Conservation (phyloP, 2,888 invertebrate genomes). For the Agriopis leucophaearia region DNA sequence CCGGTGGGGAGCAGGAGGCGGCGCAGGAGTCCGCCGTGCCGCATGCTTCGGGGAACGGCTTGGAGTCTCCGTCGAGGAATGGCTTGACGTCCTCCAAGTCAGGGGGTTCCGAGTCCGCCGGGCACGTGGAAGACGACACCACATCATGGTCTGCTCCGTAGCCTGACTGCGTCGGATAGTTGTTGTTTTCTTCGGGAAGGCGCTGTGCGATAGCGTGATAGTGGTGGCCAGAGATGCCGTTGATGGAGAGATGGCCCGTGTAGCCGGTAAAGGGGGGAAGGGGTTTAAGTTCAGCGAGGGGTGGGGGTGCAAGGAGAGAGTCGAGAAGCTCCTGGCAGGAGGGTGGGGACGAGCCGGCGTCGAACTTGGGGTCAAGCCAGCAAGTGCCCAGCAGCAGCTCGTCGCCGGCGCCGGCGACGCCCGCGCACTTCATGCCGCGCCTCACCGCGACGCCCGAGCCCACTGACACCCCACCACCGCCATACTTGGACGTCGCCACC, state of each 20-base stretch:
- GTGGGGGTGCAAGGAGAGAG: slow-evolving; percentile 88
- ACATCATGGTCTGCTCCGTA: slow-evolving; percentile 90
- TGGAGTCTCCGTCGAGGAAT: slow-evolving; percentile 85
- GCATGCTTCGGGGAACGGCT: slow-evolving; percentile 81
- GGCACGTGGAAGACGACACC: slow-evolving; percentile 91
- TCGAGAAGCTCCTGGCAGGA: slow-evolving; percentile 90
- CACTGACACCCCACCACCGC: slow-evolving; percentile 79
- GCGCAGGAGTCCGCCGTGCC: slow-evolving; percentile 88
- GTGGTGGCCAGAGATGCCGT: slow-evolving; percentile 95
- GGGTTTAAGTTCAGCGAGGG: slow-evolving; percentile 92
- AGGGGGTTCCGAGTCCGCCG: slow-evolving; percentile 88
- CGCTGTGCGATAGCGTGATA: slow-evolving; percentile 94
- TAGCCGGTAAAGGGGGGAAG: slow-evolving; percentile 95
- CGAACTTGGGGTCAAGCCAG: slow-evolving; percentile 89
- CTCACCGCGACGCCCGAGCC: slow-evolving; percentile 78
- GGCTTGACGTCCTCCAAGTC: slow-evolving; percentile 88
- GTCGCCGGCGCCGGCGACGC: slow-evolving; percentile 79
- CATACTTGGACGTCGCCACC: slow-evolving; percentile 86
- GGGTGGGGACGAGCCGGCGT: slow-evolving; percentile 75
- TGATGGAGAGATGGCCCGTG: slow-evolving; percentile 94
- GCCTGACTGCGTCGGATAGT: slow-evolving; percentile 87
- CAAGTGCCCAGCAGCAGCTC: slow-evolving; percentile 90
- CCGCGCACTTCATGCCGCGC: slow-evolving; percentile 88
- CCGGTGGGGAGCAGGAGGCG: slow-evolving; percentile 82
- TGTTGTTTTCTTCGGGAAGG: slow-evolving; percentile 91